phyloP scores from a whole-genome alignment of 2,797 vertebrate genomes.

The Neosilurus hyrtlii region DNA sequence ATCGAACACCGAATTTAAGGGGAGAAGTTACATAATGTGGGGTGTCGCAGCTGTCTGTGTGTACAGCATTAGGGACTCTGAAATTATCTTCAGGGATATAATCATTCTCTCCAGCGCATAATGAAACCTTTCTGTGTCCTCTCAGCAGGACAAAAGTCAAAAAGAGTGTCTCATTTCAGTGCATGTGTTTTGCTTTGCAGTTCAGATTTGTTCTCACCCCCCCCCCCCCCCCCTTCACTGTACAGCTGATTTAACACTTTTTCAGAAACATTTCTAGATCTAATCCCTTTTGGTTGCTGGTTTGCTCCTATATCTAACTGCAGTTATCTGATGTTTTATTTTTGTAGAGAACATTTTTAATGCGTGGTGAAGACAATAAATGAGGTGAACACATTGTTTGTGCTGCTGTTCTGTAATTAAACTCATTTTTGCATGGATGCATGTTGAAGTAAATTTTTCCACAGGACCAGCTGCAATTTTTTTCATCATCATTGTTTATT shows the following conservation, averaged over 20 bases:
- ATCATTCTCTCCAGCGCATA: not conserved
- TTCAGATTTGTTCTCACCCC: not conserved
- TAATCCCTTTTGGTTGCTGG: conserved; percentile 21
- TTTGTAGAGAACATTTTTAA: conserved; percentile 70
- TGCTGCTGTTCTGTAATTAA: not conserved
- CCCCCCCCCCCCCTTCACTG: no score
- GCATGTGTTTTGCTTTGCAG: conserved; percentile 1
- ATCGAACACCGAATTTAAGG: no score
- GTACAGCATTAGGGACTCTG: not conserved
- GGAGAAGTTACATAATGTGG: not conserved
- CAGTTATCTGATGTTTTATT: conserved; percentile 72
- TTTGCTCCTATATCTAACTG: conserved; percentile 45
- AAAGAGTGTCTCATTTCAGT: not conserved
- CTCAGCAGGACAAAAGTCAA: conserved; percentile 29
- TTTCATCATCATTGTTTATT: no score
- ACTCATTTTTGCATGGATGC: not conserved
- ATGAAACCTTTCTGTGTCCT: not conserved
- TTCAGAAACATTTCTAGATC: not conserved
- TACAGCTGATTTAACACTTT: not conserved
- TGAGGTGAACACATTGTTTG: conserved; percentile 23
- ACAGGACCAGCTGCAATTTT: not conserved
- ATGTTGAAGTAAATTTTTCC: not conserved
- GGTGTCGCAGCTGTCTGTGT: conserved; percentile 7
- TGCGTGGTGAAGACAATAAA: conserved; percentile 64
- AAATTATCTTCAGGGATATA: conserved; percentile 12